phyloP scores from a whole-genome alignment of 2,113 vertebrate species.

The Siniperca knerii region DNA sequence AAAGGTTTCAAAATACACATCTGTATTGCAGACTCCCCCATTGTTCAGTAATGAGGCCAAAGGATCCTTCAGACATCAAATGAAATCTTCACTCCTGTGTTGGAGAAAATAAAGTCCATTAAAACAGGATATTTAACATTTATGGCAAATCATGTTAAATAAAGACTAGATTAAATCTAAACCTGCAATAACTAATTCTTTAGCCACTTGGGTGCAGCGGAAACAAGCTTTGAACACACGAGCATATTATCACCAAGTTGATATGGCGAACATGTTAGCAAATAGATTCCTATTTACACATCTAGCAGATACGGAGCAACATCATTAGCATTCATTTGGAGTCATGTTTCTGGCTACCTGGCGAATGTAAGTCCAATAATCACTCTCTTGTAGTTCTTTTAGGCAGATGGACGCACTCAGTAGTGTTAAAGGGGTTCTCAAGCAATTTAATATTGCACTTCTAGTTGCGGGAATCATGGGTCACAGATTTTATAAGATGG shows the following conservation, averaged over 20 bases:
- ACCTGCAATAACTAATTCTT: neutral
- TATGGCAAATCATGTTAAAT: neutral
- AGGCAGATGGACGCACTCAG: neutral
- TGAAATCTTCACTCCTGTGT: conserved; percentile 53
- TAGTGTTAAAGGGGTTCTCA: neutral
- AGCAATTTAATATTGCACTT: neutral
- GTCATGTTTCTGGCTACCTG: neutral
- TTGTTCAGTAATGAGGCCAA: conserved; percentile 22
- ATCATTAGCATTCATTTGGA: neutral
- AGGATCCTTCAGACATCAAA: conserved; percentile 26
- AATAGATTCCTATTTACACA: neutral
- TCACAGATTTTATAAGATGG: neutral
- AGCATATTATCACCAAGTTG: neutral
- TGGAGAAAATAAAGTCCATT: conserved; percentile 23
- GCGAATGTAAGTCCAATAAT: neutral
- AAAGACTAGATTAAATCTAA: neutral
- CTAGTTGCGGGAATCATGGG: neutral
- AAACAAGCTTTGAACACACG: neutral
- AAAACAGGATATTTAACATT: neutral
- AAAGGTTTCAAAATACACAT: conserved; percentile 31
- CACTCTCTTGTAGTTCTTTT: neutral
- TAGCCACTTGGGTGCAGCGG: neutral
- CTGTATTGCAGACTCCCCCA: conserved; percentile 48
- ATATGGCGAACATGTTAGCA: neutral
- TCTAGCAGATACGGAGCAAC: neutral